Conservation (phyloP, 2,797 vertebrate genomes). For the Peromyscus eremicus region DNA sequence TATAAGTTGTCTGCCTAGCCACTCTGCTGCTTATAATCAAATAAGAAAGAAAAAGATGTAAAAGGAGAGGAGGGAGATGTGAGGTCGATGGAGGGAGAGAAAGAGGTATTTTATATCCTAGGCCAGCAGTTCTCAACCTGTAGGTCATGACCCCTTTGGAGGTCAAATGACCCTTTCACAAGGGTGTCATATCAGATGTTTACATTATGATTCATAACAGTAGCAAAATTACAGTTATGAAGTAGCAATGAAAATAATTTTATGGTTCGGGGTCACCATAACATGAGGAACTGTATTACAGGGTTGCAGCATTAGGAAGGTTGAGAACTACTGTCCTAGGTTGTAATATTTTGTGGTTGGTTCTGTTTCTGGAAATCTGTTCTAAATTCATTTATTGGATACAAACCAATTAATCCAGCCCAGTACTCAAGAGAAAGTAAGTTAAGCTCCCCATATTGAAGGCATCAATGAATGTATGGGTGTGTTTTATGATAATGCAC, state of each 20-base stretch:
- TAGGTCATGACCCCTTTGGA: neutral
- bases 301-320: neutral
- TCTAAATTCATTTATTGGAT: neutral
- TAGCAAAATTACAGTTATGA: neutral
- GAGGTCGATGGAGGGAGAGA: neutral
- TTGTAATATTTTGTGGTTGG: neutral
- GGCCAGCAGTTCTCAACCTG: neutral
- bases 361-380: neutral
- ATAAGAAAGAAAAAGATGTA: neutral
- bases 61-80: neutral
- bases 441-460: neutral
- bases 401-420: neutral
- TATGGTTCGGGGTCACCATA: neutral
- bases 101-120: neutral
- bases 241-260: neutral
- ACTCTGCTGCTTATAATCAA: neutral
- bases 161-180: neutral
- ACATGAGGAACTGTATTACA: too few species aligned
- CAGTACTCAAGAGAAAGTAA: neutral
- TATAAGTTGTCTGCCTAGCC: neutral
- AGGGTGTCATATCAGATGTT: neutral
- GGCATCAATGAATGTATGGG: neutral
- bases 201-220: neutral
- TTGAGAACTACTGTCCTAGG: neutral
- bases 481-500: neutral